Evolutionary conservation across 2,888 invertebrate genomes (phyloP), one percentile per base, ranked within the genome.

Genomic region (Micropterix aruncella): DNA sequence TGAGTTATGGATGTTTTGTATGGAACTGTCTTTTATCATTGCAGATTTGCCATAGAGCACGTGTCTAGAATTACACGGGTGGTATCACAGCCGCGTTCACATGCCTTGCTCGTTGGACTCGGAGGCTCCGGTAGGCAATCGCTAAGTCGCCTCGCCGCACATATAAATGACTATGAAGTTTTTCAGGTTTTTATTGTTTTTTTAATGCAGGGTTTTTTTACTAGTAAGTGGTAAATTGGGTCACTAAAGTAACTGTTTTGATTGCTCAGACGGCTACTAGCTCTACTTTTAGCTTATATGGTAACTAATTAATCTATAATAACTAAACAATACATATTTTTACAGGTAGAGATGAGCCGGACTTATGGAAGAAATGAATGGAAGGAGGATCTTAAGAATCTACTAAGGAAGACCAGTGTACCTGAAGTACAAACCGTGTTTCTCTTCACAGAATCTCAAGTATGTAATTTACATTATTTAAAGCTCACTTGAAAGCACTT

Each of bases 91-190:
- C 93, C 94, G 5, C 76, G 89, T 52, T 89, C 89, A 57, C 94
- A 95, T 67, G 90, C 84, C 37, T 70, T 93, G 46, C 68, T 94
- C 37, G 86, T 94, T 9, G 95, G 95, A 3, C 86, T 94, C 18
- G 93, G 93, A 16, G 95, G 95, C 44, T 92, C 93, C 3, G 94
- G 95, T 5, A 73, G 93, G 41, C 94, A 94, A 68, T 93, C 93
- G 3, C 73, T 94, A 49, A 89, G 92, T 2, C 74, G 91, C 44
- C 71, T 95, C 47, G 85, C 93, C 4, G 83, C 92, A n/a, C 91
- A 92, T 59, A 93, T 95, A 64, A 85, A 87, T 52, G 94, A 94
- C 60, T 92, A 90, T 61, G 94, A 95, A 55, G 67, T 93, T 5
- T 90, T 87, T 60, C 71, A 71, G 64, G 70, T 69, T n/a, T n/a